Evolutionary conservation across 1,140 invertebrate species (phyloP).

Genomic region (Drosophila pallidifrons): DNA sequence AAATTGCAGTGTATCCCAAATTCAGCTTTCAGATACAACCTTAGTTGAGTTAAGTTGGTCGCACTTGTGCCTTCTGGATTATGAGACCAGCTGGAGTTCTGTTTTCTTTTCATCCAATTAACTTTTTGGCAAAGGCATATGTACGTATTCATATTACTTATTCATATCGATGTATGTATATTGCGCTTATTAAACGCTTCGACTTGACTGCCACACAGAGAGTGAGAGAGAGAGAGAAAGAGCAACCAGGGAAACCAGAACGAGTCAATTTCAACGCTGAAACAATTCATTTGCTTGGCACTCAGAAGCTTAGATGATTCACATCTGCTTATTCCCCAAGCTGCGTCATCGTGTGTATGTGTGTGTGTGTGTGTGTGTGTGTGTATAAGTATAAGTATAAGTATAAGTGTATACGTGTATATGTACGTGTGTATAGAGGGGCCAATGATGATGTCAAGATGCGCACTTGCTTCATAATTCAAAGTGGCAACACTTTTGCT

Average conservation of each 20-base stretch:
- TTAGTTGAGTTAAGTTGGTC: background rate
- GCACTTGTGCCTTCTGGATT: background rate
- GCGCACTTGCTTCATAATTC: constrained; percentile 68
- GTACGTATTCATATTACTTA: constrained; percentile 51
- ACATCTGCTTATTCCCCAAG: constrained; percentile 61
- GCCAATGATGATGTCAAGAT: constrained; percentile 22
- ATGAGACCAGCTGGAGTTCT: constrained; percentile 2
- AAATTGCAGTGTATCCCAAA: too few species aligned
- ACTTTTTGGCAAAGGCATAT: constrained; percentile 41
- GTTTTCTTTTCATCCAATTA: constrained; percentile 39
- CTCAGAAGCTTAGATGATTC: constrained; percentile 26
- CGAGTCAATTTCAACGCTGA: constrained; percentile 20
- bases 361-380: constrained; percentile 3
- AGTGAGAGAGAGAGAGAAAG: too few species aligned
- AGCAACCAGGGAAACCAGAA: background rate
- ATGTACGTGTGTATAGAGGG: background rate
- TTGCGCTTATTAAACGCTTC: constrained; percentile 54
- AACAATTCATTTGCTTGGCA: constrained; percentile 72
- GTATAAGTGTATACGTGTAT: background rate
- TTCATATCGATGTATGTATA: constrained; percentile 40
- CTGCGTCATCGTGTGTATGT: constrained; percentile 55
- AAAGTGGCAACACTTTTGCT: constrained; percentile 57
- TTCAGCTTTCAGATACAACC: background rate
- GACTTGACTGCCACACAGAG: constrained; percentile 6
- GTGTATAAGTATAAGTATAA: too few species aligned